Conservation (phyloP, 2,888 invertebrate species). For the Phengaris alcon region DNA sequence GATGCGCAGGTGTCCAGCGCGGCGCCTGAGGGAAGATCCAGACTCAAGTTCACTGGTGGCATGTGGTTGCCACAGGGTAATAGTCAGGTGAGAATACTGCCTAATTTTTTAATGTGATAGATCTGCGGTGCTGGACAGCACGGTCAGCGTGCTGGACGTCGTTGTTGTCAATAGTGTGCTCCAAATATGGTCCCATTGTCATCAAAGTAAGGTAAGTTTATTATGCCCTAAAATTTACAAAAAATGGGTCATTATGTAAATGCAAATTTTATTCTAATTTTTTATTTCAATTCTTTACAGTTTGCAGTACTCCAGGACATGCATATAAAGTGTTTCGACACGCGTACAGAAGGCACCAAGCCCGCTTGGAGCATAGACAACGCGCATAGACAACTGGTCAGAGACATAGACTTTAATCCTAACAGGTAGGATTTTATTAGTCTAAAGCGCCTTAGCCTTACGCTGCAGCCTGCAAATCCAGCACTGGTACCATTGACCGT, state of each 20-base stretch:
- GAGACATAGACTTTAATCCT: slow-evolving; percentile 98
- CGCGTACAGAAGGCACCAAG: slow-evolving; percentile 85
- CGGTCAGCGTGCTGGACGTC: slow-evolving; percentile 88
- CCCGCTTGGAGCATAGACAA: slow-evolving; percentile 90
- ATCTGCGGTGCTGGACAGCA: slow-evolving; percentile 82
- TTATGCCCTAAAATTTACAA: too few species aligned
- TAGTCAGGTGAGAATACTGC: slow-evolving; percentile 76
- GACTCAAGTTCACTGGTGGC: slow-evolving; percentile 89
- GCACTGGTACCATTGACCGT: too few species aligned
- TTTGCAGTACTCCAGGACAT: slow-evolving; percentile 93
- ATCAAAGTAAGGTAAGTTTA: too few species aligned
- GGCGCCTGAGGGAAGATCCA: slow-evolving; percentile 83
- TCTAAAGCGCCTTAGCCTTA: too few species aligned
- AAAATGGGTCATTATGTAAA: too few species aligned
- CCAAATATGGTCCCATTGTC: too few species aligned
- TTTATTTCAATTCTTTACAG: slow-evolving; percentile 51
- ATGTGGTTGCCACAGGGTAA: slow-evolving; percentile 97
- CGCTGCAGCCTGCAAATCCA: too few species aligned
- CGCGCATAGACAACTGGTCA: slow-evolving; percentile 92
- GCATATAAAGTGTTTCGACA: slow-evolving; percentile 92
- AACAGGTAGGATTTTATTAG: slow-evolving; percentile 80
- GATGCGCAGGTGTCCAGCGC: slow-evolving; percentile 65
- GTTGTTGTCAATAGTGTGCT: too few species aligned
- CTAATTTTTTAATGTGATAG: too few species aligned
- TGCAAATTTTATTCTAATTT: background rate